Conservation (phyloP, 1,140 invertebrate genomes). For the Danaus plexippus region DNA sequence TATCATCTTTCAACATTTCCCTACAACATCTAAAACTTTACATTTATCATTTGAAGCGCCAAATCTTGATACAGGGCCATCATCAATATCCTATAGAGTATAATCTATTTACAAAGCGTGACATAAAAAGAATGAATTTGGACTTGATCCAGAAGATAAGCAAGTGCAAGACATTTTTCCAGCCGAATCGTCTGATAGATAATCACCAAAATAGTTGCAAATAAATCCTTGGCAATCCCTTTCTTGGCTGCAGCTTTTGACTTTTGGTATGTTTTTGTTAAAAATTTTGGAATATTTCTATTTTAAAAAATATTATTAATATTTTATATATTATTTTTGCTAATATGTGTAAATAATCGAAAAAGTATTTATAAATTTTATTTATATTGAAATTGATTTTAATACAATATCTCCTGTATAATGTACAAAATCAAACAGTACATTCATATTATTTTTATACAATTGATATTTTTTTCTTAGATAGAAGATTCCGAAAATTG, state of each 20-base stretch:
- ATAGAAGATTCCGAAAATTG: too few relatives aligned
- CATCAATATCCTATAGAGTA: constrained; percentile 17
- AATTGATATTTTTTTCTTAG: too few relatives aligned
- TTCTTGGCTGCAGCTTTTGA: constrained; percentile 14
- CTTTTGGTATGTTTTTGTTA: constrained; percentile 4
- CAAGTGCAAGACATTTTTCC: constrained; percentile 12
- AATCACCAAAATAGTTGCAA: constrained; percentile 11
- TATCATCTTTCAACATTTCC: constrained; percentile 1
- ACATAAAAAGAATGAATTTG: constrained; percentile 18
- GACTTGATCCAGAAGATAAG: constrained; percentile 7
- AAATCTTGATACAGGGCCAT: constrained; percentile 10
- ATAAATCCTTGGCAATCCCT: constrained; percentile 11
- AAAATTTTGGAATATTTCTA: not conserved
- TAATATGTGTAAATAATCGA: not conserved
- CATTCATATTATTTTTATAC: too few relatives aligned
- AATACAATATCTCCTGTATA: too few relatives aligned
- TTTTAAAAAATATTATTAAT: too few relatives aligned
- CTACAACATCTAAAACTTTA: not conserved
- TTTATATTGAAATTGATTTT: too few relatives aligned
- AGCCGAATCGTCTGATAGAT: constrained; percentile 11
- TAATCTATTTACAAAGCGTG: constrained; percentile 24
- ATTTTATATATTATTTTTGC: too few relatives aligned
- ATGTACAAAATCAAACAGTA: too few relatives aligned
- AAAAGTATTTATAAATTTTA: too few relatives aligned
- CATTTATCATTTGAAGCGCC: constrained; percentile 9